Base-by-base conservation (phyloP, 2,113 vertebrate species). In the Ailurus styani region DNA sequence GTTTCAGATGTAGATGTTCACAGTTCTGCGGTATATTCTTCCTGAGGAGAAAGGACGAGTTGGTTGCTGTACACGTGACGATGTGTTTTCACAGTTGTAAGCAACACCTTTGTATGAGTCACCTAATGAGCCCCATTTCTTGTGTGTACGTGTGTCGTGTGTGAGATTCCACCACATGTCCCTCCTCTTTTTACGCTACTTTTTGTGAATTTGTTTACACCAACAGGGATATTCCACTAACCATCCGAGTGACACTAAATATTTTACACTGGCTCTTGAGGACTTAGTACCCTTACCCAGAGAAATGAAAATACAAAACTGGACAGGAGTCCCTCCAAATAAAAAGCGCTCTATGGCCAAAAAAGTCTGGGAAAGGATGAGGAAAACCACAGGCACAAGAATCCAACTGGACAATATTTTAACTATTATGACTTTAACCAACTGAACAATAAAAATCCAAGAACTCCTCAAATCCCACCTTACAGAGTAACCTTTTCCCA, bases 401-500 rank as follows among this genome's bases (percentile, higher is more conserved):
- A 72, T 96, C 83, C 37, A 64, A 23, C n/a, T 29, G 40, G 77
- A 54, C 15, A 47, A 52, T 21, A 82, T 70, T 96, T 90, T 66
- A 89, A 64, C 73, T 34, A 50, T 13, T 83, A 45, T n/a, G 27
- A 5, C 18, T 93, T 91, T 66, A 72, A 78, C 89, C 23, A 66
- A n/a, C 25, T 37, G 54, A 91, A 50, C 40, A 72, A 91, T 60
- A 86, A 72, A 96, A 96, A 40, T 25, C 21, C 9, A 68, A 68
- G 57, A 86, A 90, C 54, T 89, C 55, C n/a, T 78, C 34, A 85
- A 75, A 57, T 27, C 10, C 34, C 34, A 96, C 17, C 13, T 92
- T n/a, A 50, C 5, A 14, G 8, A 42, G 27, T 20, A 57, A 75
- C n/a, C 13, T 75, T 70, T 96, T n/a, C 54, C 23, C 89, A 55